Evolutionary conservation across 1,140 invertebrate genomes (phyloP), one percentile per base, ranked within the genome.

Genomic region (Aphaenogaster floridana): DNA sequence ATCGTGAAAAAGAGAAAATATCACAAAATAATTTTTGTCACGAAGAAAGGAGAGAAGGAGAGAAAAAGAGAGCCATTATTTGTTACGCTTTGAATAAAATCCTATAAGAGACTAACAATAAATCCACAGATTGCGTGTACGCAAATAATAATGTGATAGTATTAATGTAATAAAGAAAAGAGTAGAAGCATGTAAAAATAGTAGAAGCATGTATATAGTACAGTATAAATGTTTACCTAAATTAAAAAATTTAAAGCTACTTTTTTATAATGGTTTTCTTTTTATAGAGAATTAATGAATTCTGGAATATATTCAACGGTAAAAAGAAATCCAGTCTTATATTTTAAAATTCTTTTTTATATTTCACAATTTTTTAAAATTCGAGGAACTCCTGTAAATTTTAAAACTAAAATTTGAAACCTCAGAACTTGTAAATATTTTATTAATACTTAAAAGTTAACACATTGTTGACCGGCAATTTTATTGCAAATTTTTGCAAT

Each of bases 1-100:
- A 83, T 83, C 39, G 11, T 39, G 52, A 81, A 81, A 80, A 81
- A 81, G 79, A 45, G 39, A 42, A 69, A 72, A 83, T 72, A 59
- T 3, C 36, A 59, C 39, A 59, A 83, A 72, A 83, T 83, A 72
- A 72, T 68, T 80, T 80, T 80, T 80, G 36, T 54, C 78, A 68
- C 6, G 15, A 80, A 66, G 59, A 80, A 68, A 80, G 48, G 66
- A 66, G 39, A 7, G 3, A 28, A 28, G 28, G 11, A 28, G n/a
- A n/a, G 50, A 50, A 28, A 54, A n/a, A 74, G 50, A 17, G 21
- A 34, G 28, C 9, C n/a, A n/a, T 54, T 36, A n/a, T 76, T 78
- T n/a, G 54, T 59, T 34, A 11, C 3, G 28, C 15, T 34, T 78
- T 45, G 21, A 45, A 61, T n/a, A 45, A 61, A 28, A 61, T 61